Percentiles rank a stretch among this genome's conserved stretches.
These are phyloP conservation scores for Drosophila formosana DNA, from an alignment of 2,888 invertebrate species.

Conservation along the genomic window DNA sequence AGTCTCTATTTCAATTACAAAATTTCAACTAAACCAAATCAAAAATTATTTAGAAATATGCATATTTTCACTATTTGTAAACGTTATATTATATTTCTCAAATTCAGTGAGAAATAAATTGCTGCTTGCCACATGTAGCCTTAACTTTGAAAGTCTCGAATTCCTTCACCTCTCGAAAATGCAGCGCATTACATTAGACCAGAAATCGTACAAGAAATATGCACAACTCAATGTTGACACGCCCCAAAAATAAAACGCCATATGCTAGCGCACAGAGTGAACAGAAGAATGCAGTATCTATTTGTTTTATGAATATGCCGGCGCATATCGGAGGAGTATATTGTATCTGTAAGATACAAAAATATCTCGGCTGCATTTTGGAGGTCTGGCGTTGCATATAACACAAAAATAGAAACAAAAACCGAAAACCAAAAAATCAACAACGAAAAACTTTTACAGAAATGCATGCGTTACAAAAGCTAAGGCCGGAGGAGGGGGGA, in stretches of 20 bases:
- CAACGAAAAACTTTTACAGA: conserved; percentile 59
- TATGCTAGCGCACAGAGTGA: conserved; percentile 20
- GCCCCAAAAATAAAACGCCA: conserved; percentile 21
- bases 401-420: conserved; percentile 65
- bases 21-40: no score
- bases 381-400: conserved; percentile 62
- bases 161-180: conserved; percentile 2
- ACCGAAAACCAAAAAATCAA: conserved; percentile 33
- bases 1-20: no score
- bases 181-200: neutral
- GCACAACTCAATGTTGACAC: conserved; percentile 23
- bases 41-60: no score
- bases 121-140: neutral
- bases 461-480: conserved; percentile 23
- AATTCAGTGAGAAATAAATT: neutral
- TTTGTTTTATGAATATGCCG: conserved; percentile 8
- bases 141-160: conserved; percentile 4
- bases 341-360: conserved; percentile 59
- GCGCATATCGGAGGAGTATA: conserved; percentile 13
- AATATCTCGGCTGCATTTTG: conserved; percentile 66
- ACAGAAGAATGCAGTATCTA: conserved; percentile 5
- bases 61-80: neutral
- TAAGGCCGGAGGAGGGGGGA: neutral
- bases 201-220: neutral
- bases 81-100: no score